These are phyloP conservation scores for Penaeus vannamei DNA, from an alignment of 1,140 invertebrate species.

Conservation along the genomic window DNA sequence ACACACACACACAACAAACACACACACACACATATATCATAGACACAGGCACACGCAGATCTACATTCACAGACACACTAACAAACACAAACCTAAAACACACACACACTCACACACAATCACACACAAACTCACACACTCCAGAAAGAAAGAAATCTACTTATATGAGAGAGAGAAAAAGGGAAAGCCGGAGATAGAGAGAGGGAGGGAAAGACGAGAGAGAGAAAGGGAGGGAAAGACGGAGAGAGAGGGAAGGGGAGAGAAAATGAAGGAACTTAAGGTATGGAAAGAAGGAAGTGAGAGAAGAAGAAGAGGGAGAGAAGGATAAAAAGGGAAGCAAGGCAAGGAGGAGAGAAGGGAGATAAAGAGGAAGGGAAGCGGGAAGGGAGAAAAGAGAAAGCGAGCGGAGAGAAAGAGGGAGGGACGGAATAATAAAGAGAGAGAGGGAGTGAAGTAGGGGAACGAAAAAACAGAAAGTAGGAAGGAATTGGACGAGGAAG, in stretches of 20 bases:
- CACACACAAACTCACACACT: background rate
- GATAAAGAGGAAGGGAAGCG: too few relatives aligned
- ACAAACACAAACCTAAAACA: too few relatives aligned
- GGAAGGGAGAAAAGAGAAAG: too few relatives aligned
- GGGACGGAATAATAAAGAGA: too few relatives aligned
- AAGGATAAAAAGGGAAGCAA: background rate
- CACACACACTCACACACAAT: background rate
- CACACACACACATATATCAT: background rate
- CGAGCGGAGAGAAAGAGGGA: too few relatives aligned
- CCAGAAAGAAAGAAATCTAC: background rate
- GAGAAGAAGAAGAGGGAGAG: background rate
- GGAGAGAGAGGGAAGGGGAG: background rate
- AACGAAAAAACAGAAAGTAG: too few relatives aligned
- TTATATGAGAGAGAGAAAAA: background rate
- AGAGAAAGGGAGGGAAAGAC: background rate
- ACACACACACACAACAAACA: background rate
- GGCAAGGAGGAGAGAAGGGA: too few relatives aligned
- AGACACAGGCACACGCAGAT: background rate
- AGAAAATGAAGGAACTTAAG: background rate
- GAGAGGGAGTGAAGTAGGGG: too few relatives aligned
- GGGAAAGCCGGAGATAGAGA: constrained; percentile 11
- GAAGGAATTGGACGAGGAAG: too few relatives aligned
- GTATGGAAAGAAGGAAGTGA: background rate
- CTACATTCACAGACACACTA: background rate
- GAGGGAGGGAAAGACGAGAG: background rate